Evolutionary conservation across 2,888 invertebrate genomes (phyloP), one percentile per base, ranked within the genome.

Genomic region (Catocala nupta): DNA sequence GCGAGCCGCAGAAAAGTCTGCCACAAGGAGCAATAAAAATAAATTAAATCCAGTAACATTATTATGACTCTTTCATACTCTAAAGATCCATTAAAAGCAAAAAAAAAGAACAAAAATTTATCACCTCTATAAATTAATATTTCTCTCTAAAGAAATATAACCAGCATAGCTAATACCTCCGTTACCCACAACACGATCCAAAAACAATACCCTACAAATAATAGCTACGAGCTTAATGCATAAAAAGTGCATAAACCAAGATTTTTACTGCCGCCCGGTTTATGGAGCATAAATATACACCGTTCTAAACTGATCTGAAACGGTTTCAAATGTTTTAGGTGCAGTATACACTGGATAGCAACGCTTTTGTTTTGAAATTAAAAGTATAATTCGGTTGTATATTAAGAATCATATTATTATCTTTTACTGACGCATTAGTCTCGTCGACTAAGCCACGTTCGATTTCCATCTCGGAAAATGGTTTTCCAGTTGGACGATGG

Each of bases 171-270:
- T 45, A 48, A 48, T 10, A 13, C 16, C 25, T 5, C 25, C 48
- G 25, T 25, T 25, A 16, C 7, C 13, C 13, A 10, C 48, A 25
- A 48, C 10, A 47, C 25, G 6, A n/a, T 39, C 5, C 47, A 49
- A 49, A 11, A 7, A 36, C 51, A 51, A 36, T 55, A 61, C 39
- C 39, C 45, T 42, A 55, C 39, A 61, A 55, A 55, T 55, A 13
- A 61, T 61, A 13, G 39, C 64, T 49, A 45, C 59, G 56, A 61
- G 57, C 70, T 68, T 57, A 67, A 74, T 80, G 81, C 77, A 80
- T 79, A 83, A 85, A 84, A 85, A 85, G 77, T 83, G 83, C 81
- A 84, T 77, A 77, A 83, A 78, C 64, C 72, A 70, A 73, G 72
- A 62, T 71, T 82, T 85, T 84, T 83, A 82, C 80, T 77, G 68